Evolutionary conservation across 2,888 invertebrate genomes (phyloP).

Genomic region (Deilephila porcellus): DNA sequence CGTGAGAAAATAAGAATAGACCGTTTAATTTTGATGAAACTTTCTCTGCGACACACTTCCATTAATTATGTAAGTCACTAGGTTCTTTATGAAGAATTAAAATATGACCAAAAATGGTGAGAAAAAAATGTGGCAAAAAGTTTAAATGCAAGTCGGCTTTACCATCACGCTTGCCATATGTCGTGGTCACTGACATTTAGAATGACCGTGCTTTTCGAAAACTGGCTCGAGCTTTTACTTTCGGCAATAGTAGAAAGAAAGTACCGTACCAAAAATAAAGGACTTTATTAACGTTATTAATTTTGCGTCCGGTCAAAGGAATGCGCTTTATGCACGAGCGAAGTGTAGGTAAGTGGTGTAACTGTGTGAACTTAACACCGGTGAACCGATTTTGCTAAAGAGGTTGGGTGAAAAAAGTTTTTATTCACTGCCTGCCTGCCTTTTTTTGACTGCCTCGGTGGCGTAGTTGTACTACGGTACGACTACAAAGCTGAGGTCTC

Average conservation of each 20-base stretch:
- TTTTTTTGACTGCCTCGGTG: too few relatives aligned
- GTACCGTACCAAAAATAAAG: slow-evolving; percentile 13
- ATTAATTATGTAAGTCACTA: not conserved
- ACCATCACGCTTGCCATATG: slow-evolving; percentile 15
- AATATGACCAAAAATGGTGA: not conserved
- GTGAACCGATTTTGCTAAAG: too few relatives aligned
- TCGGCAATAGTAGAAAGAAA: slow-evolving; percentile 23
- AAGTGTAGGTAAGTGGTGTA: not conserved
- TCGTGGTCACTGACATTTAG: slow-evolving; percentile 14
- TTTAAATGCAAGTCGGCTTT: not conserved
- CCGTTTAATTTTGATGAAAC: not conserved
- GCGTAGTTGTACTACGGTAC: too few relatives aligned
- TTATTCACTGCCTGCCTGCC: too few relatives aligned
- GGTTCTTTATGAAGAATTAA: not conserved
- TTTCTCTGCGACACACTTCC: not conserved
- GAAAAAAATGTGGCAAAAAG: not conserved
- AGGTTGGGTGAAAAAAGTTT: too few relatives aligned
- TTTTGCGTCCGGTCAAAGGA: slow-evolving; percentile 7
- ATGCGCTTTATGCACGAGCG: not conserved
- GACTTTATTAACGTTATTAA: slow-evolving; percentile 2
- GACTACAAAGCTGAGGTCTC: too few relatives aligned
- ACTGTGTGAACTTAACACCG: not conserved
- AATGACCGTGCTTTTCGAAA: slow-evolving; percentile 9
- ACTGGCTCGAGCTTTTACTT: slow-evolving; percentile 24
- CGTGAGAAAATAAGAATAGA: not conserved